These are phyloP conservation scores for Drosophila neocordata DNA, from an alignment of 1,140 invertebrate species.

Conservation along the genomic window DNA sequence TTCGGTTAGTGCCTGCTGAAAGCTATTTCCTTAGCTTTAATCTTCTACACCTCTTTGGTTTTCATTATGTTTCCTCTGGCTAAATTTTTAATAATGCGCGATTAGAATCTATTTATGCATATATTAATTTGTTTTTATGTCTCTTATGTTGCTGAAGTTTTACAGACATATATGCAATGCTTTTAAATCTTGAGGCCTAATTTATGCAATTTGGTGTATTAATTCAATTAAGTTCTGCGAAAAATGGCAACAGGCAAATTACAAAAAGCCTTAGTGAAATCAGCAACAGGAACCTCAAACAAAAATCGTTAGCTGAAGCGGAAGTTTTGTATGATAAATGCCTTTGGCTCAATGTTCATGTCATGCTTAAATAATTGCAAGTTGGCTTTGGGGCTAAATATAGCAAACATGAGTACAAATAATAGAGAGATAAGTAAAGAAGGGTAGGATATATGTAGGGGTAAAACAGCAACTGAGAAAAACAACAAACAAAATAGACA, in stretches of 20 bases:
- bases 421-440: slow-evolving; percentile 13
- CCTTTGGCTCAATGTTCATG: slow-evolving; percentile 39
- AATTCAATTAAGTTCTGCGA: slow-evolving; percentile 53
- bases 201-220: slow-evolving; percentile 50
- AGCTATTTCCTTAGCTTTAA: too few species aligned
- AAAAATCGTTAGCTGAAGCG: not conserved
- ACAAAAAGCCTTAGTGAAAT: slow-evolving; percentile 7
- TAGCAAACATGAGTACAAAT: not conserved
- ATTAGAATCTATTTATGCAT: too few species aligned
- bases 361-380: slow-evolving; percentile 49
- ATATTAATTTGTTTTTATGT: too few species aligned
- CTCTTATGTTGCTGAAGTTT: not conserved
- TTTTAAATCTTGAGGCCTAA: slow-evolving; percentile 18
- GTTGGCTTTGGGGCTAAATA: slow-evolving; percentile 20
- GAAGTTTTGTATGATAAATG: slow-evolving; percentile 12
- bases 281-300: slow-evolving; percentile 6
- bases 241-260: slow-evolving; percentile 28
- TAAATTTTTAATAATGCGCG: too few species aligned
- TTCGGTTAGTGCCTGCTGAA: too few species aligned
- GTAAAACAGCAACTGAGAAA: not conserved
- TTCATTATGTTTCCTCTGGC: too few species aligned
- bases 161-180: not conserved
- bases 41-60: too few species aligned
- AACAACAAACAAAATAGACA: slow-evolving; percentile 36
- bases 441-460: not conserved